phyloP scores from a whole-genome alignment of 2,888 invertebrate genomes.

The Trilocha varians region DNA sequence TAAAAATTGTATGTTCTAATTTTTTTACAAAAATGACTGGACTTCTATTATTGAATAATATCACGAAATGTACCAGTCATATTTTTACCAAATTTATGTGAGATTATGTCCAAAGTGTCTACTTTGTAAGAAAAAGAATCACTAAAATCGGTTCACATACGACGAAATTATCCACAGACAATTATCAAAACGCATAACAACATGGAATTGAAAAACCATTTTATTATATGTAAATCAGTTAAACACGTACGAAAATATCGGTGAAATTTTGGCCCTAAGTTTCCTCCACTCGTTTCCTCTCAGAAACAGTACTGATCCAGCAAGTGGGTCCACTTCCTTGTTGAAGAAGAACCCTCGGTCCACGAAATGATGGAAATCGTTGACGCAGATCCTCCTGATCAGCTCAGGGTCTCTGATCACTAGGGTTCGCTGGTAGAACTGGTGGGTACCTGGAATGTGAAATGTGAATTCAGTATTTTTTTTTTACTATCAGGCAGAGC shows the following conservation, averaged over 20 bases:
- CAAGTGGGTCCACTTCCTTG: slow-evolving; percentile 56
- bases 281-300: slow-evolving; percentile 60
- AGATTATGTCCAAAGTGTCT: too few species aligned
- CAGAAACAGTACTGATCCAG: slow-evolving; percentile 58
- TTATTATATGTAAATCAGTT: not conserved
- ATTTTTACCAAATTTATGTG: too few species aligned
- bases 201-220: too few species aligned
- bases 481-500: not conserved
- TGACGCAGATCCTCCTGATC: slow-evolving; percentile 58
- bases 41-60: too few species aligned
- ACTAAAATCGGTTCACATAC: too few species aligned
- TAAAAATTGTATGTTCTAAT: too few species aligned
- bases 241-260: slow-evolving; percentile 59
- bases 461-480: not conserved
- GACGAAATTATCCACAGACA: too few species aligned
- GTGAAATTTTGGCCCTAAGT: slow-evolving; percentile 59
- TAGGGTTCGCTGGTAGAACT: slow-evolving; percentile 61
- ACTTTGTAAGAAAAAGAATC: too few species aligned
- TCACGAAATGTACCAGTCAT: too few species aligned
- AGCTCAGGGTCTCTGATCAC: slow-evolving; percentile 58
- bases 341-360: slow-evolving; percentile 66
- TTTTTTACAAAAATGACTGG: too few species aligned
- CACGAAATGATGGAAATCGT: slow-evolving; percentile 62
- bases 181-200: not conserved
- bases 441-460: slow-evolving; percentile 50